These are phyloP conservation scores for Acronicta aceris DNA, from an alignment of 2,888 invertebrate genomes.

Conservation along the genomic window DNA sequence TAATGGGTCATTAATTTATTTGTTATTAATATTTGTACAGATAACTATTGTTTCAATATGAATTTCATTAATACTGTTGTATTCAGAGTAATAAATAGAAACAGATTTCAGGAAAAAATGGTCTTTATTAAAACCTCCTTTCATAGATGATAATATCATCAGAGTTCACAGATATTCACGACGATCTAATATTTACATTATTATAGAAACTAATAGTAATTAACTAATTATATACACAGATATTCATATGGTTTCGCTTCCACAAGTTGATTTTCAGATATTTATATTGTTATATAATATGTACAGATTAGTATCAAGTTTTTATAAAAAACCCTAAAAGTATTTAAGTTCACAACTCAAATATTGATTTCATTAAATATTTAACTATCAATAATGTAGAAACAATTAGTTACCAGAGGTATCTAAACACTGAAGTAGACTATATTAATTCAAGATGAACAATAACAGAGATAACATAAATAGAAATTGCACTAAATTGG, in stretches of 20 bases:
- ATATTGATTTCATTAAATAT: conserved; percentile 45
- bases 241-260: conserved; percentile 35
- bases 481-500: conserved; percentile 59
- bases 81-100: conserved; percentile 56
- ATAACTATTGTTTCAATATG: not conserved
- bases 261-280: conserved; percentile 48
- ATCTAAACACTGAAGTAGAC: conserved; percentile 52
- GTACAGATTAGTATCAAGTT: conserved; percentile 40
- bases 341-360: conserved; percentile 56
- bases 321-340: conserved; percentile 48
- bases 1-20: not conserved
- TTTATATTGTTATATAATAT: conserved; percentile 41
- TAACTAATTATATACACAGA: conserved; percentile 57
- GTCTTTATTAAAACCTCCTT: conserved; percentile 82
- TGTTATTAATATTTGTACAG: not conserved
- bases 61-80: no score
- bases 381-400: conserved; percentile 54
- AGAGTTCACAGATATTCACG: conserved; percentile 78
- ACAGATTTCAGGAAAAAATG: conserved; percentile 74
- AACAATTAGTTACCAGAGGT: conserved; percentile 47
- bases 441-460: conserved; percentile 49
- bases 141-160: conserved; percentile 67
- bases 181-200: conserved; percentile 78
- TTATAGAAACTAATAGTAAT: conserved; percentile 60
- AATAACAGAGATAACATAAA: conserved; percentile 38